These are phyloP conservation scores for Heliangelus exortis DNA, from an alignment of 2,797 vertebrate species.

Conservation along the genomic window DNA sequence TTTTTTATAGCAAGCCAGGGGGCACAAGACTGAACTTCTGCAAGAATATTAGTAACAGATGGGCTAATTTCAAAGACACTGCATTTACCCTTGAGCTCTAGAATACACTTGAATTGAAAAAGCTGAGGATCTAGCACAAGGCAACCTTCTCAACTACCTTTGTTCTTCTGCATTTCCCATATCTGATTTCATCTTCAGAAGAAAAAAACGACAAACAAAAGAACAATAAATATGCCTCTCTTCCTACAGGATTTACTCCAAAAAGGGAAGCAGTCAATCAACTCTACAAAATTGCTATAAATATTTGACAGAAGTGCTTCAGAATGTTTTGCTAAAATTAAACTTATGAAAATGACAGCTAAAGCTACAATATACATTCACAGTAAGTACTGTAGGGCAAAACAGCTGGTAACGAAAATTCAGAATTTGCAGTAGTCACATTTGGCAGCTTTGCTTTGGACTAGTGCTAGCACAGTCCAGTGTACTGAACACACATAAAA, in stretches of 20 bases:
- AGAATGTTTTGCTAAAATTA: slow-evolving; percentile 15
- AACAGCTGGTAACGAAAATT: not conserved
- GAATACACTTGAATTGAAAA: not conserved
- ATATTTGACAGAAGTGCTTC: not conserved
- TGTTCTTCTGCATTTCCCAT: not conserved
- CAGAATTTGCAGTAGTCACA: not conserved
- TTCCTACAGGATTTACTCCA: not conserved
- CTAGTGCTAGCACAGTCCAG: not conserved
- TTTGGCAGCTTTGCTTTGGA: not conserved
- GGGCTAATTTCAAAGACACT: not conserved
- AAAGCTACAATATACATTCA: not conserved
- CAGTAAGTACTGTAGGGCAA: not conserved
- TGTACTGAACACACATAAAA: not conserved
- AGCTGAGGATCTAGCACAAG: not conserved
- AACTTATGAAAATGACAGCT: not conserved
- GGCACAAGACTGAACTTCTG: not conserved
- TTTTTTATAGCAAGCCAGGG: not conserved
- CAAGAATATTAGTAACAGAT: not conserved
- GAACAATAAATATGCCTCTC: not conserved
- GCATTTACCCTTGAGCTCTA: not conserved
- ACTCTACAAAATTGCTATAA: not conserved
- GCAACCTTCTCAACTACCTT: not conserved
- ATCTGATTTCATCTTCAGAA: not conserved
- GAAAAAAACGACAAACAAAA: rapidly evolving
- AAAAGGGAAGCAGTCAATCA: not conserved